These are phyloP conservation scores for Dissostichus mawsoni DNA, from an alignment of 2,113 vertebrate genomes.

Conservation along the genomic window DNA sequence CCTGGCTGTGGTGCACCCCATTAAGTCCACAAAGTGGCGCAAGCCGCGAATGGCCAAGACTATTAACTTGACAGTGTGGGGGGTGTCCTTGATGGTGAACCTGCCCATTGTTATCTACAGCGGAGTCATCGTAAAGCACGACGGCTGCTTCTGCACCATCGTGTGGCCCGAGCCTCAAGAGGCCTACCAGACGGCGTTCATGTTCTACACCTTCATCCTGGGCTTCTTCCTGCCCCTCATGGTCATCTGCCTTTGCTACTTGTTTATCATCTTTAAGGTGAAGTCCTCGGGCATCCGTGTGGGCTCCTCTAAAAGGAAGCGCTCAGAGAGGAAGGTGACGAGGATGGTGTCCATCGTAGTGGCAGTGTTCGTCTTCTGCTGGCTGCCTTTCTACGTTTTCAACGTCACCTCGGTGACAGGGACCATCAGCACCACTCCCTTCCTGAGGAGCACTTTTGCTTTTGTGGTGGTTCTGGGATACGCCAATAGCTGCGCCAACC, in stretches of 20 bases:
- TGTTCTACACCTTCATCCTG: conserved; percentile 95
- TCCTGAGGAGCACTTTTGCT: conserved; percentile 94
- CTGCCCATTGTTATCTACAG: conserved; percentile 96
- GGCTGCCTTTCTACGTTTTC: conserved; percentile 98
- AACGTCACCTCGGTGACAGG: conserved; percentile 94
- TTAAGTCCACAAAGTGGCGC: conserved; percentile 95
- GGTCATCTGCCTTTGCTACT: conserved; percentile 97
- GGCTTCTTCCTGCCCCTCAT: conserved; percentile 96
- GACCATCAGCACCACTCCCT: conserved; percentile 90
- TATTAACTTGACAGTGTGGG: conserved; percentile 93
- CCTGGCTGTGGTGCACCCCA: conserved; percentile 96
- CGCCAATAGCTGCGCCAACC: conserved; percentile 97
- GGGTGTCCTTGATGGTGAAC: conserved; percentile 93
- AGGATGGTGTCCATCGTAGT: conserved; percentile 98
- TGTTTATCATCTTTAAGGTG: conserved; percentile 97
- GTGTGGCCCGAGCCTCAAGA: conserved; percentile 95
- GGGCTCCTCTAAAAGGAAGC: conserved; percentile 93
- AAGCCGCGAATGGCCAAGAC: conserved; percentile 93
- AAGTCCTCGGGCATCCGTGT: conserved; percentile 96
- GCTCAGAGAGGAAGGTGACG: conserved; percentile 95
- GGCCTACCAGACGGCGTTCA: conserved; percentile 94
- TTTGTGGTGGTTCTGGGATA: conserved; percentile 97
- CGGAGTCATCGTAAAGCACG: conserved; percentile 86
- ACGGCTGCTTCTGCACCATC: conserved; percentile 91
- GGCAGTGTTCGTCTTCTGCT: conserved; percentile 96